Percentiles rank a stretch among this genome's conserved stretches.
phyloP scores from a whole-genome alignment of 1,140 invertebrate species.

The Trypoxylus dichotomus region DNA sequence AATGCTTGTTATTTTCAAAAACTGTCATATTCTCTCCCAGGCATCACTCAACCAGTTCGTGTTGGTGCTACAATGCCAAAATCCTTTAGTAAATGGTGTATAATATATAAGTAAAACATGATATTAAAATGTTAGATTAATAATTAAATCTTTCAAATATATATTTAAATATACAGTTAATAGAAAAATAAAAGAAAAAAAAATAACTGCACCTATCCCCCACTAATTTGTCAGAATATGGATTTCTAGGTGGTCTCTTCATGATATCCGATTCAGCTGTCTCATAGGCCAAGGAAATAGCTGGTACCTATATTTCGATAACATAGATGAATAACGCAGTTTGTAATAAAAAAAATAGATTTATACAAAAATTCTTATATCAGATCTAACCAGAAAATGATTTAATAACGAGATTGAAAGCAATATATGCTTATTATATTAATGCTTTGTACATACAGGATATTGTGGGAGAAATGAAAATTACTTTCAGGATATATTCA shows the following conservation, averaged over 20 bases:
- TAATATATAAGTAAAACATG: background rate
- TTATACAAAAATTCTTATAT: background rate
- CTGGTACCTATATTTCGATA: slow-evolving; percentile 76
- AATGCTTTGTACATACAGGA: too few relatives aligned
- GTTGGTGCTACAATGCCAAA: slow-evolving; percentile 22
- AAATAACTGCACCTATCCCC: slow-evolving; percentile 81
- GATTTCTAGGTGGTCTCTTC: slow-evolving; percentile 98
- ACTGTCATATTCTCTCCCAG: slow-evolving; percentile 1
- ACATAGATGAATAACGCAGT: background rate
- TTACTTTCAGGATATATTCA: too few relatives aligned
- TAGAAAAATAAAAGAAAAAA: background rate
- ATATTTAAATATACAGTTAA: background rate
- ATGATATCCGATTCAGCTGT: slow-evolving; percentile 99
- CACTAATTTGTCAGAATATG: slow-evolving; percentile 93
- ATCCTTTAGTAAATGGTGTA: background rate
- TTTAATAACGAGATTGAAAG: too few relatives aligned
- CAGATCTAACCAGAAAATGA: too few relatives aligned
- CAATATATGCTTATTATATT: too few relatives aligned
- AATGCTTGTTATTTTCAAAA: slow-evolving; percentile 27
- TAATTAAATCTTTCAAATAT: background rate
- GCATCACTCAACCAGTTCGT: background rate
- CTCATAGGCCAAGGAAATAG: slow-evolving; percentile 99
- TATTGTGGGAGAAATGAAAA: too few relatives aligned
- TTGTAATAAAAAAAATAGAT: background rate
- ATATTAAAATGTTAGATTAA: slow-evolving; percentile 18